Evolutionary conservation across 2,797 vertebrate genomes (phyloP).

Genomic region (Ceryle rudis): DNA sequence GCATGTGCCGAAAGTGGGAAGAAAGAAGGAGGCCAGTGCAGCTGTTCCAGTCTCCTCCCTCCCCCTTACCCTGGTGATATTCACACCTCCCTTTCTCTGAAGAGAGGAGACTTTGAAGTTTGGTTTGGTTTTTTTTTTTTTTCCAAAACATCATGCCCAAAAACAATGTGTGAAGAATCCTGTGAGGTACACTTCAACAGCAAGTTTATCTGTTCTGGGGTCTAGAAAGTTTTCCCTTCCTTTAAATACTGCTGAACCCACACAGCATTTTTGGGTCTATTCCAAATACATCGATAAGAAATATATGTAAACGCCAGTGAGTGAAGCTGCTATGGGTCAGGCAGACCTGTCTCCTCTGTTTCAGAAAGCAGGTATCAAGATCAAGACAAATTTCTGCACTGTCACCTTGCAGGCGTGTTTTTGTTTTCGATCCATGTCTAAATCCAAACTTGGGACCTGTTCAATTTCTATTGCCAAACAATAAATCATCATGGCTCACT

Average conservation of each 20-base stretch:
- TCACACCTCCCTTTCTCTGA: background rate
- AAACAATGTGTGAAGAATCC: background rate
- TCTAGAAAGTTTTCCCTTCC: background rate
- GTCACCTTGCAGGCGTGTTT: background rate
- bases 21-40: background rate
- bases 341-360: background rate
- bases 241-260: background rate
- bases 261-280: background rate
- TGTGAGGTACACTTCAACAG: background rate
- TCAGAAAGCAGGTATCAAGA: background rate
- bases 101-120: background rate
- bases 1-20: background rate
- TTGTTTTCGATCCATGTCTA: too few relatives aligned
- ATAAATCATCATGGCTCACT: background rate
- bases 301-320: background rate
- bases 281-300: background rate
- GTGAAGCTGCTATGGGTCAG: background rate
- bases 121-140: background rate
- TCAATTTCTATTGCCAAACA: background rate
- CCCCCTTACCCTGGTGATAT: background rate
- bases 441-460: background rate
- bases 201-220: background rate
- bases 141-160: background rate
- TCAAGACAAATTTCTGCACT: background rate
- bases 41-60: background rate